These are phyloP conservation scores for Himalopsyche kuldschensis DNA, from an alignment of 2,888 invertebrate genomes.

Conservation along the genomic window DNA sequence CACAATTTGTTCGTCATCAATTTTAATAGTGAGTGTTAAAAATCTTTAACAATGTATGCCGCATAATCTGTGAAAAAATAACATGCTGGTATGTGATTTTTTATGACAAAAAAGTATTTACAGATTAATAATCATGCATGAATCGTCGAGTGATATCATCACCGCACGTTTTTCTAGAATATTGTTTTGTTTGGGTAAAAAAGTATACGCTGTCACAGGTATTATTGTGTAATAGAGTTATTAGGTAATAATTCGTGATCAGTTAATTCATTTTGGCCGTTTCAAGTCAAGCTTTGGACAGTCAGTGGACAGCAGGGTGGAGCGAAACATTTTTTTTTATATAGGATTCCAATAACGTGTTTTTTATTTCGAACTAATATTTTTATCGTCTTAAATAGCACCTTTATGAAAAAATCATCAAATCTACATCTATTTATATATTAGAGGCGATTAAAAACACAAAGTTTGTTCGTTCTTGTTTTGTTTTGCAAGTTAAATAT, in stretches of 20 bases:
- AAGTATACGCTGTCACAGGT: neutral
- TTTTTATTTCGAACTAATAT: neutral
- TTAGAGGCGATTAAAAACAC: too few species aligned
- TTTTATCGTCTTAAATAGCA: too few species aligned
- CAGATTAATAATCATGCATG: neutral
- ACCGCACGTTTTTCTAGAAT: neutral
- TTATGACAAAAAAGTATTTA: neutral
- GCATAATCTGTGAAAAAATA: neutral
- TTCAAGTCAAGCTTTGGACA: slow-evolving; percentile 12
- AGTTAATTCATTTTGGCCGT: slow-evolving; percentile 10
- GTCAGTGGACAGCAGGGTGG: slow-evolving; percentile 3
- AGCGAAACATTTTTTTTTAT: neutral
- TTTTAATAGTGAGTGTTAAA: neutral
- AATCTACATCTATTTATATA: too few species aligned
- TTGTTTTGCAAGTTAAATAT: too few species aligned
- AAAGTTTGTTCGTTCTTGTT: too few species aligned
- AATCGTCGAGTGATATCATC: neutral
- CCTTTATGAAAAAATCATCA: too few species aligned
- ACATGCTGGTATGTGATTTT: too few species aligned
- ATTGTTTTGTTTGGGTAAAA: neutral
- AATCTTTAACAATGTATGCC: neutral
- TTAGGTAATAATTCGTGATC: slow-evolving; percentile 31
- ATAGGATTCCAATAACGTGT: neutral
- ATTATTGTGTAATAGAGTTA: neutral
- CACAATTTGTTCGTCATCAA: neutral